A percentile compares a stretch with the other conserved stretches of the same genome.
Evolutionary conservation across 2,888 invertebrate species (phyloP).

Genomic region (Ecdyonurus torrentis): DNA sequence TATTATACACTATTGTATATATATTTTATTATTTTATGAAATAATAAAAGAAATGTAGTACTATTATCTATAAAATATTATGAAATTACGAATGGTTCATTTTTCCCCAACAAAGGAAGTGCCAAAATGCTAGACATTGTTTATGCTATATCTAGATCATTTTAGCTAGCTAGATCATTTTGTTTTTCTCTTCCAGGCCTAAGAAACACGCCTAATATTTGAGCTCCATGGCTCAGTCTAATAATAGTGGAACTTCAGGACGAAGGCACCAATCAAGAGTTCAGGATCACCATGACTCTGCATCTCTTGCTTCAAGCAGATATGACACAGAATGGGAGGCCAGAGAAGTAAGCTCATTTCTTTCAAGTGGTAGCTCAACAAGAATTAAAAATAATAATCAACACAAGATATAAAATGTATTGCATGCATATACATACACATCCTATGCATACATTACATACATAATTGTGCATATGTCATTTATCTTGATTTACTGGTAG

Average conservation of each 20-base stretch:
- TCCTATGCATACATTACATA: not conserved
- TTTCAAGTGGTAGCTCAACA: not conserved
- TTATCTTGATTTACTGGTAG: not conserved
- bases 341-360: slow-evolving; percentile 39
- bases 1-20: too few species aligned
- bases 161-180: too few species aligned
- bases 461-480: not conserved
- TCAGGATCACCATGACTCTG: slow-evolving; percentile 38
- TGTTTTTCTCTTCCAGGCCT: too few species aligned
- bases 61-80: too few species aligned
- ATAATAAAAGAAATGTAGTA: too few species aligned
- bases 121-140: too few species aligned
- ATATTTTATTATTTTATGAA: too few species aligned
- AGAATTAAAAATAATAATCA: not conserved
- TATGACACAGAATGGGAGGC: slow-evolving; percentile 64
- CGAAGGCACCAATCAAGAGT: slow-evolving; percentile 32
- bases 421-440: not conserved
- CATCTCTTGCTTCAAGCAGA: slow-evolving; percentile 36
- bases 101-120: too few species aligned
- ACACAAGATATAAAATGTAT: not conserved
- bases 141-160: too few species aligned
- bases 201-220: too few species aligned
- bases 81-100: too few species aligned
- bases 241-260: slow-evolving; percentile 42
- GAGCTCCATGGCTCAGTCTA: slow-evolving; percentile 48